Conservation (phyloP, 2,888 invertebrate species). For the Galerucella nymphaeae region DNA sequence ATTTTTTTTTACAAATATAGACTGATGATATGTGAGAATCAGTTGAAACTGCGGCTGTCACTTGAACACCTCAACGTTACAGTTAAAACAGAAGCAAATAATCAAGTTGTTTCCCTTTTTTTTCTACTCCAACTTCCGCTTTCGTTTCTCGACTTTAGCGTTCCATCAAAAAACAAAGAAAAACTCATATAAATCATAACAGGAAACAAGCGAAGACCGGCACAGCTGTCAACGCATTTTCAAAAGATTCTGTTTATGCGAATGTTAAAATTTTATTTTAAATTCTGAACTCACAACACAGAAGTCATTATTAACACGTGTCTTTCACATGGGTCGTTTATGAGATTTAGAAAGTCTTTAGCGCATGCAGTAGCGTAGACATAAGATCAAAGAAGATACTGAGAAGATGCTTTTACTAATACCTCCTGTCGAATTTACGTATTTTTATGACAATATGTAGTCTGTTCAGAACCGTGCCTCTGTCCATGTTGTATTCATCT, state of each 20-base stretch:
- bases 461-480: no score
- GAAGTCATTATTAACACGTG: slow-evolving; percentile 41
- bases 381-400: not conserved
- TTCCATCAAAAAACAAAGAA: slow-evolving; percentile 28
- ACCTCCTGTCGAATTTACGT: no score
- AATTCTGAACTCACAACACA: slow-evolving; percentile 37
- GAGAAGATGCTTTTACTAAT: slow-evolving; percentile 9
- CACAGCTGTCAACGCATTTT: slow-evolving; percentile 53
- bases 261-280: slow-evolving; percentile 53
- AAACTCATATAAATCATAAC: slow-evolving; percentile 54
- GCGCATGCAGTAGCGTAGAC: not conserved
- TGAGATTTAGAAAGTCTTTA: slow-evolving; percentile 23
- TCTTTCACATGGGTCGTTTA: slow-evolving; percentile 38
- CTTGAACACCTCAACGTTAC: not conserved
- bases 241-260: slow-evolving; percentile 54
- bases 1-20: not conserved
- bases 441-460: no score
- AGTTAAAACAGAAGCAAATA: not conserved
- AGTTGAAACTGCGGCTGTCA: not conserved
- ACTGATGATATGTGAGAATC: not conserved
- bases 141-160: slow-evolving; percentile 5
- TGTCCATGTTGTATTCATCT: no score
- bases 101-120: not conserved
- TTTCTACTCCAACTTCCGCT: not conserved
- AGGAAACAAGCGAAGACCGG: slow-evolving; percentile 49